Evolutionary conservation across 1,140 invertebrate genomes (phyloP), one percentile per base, ranked within the genome.

Genomic region (Paralvinella palmiformis): DNA sequence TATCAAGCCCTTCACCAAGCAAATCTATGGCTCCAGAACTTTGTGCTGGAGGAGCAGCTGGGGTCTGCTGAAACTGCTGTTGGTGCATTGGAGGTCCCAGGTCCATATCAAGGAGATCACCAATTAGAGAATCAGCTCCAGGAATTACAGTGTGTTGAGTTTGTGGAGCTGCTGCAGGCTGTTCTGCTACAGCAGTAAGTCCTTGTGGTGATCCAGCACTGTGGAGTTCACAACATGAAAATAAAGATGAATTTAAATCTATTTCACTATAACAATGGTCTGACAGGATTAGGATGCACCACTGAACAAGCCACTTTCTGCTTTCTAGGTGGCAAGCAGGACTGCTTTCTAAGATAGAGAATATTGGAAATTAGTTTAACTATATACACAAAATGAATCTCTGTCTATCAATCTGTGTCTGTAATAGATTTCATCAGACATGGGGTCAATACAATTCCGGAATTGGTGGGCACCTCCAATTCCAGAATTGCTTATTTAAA

Each of bases 21-120:
- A 92, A 79, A 79, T 92, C 90, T 0, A 82, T 55, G 41, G 69
- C 65, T 48, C 67, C 57, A 24, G 62, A 50, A 36, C 77, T 79
- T 67, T 64, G 66, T 68, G 84, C 73, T 37, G 66, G 33, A 7
- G 32, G 7, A 48, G 83, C 74, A 7, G 84, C 78, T 41, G 27
- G 59, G 17, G 80, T 72, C 37, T 35, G 33, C 10, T 31, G 22
- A 10, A 32, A 50, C 63, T 53, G 45, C 22, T 59, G 57, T 22
- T 63, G 62, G 71, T 70, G 73, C 29, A 63, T 57, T 15, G 62
- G 80, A 73, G 80, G 57, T 83, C 87, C 72, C 68, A 96, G 90
- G 80, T 98, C 95, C 89, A 98, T 93, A 57, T 90, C 92, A 35
- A 98, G 84, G 24, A 98, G 82, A 82, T 98, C 95, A 0, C 92